These are phyloP conservation scores for Xanthorhoe designata DNA, from an alignment of 2,888 invertebrate species.

Conservation along the genomic window DNA sequence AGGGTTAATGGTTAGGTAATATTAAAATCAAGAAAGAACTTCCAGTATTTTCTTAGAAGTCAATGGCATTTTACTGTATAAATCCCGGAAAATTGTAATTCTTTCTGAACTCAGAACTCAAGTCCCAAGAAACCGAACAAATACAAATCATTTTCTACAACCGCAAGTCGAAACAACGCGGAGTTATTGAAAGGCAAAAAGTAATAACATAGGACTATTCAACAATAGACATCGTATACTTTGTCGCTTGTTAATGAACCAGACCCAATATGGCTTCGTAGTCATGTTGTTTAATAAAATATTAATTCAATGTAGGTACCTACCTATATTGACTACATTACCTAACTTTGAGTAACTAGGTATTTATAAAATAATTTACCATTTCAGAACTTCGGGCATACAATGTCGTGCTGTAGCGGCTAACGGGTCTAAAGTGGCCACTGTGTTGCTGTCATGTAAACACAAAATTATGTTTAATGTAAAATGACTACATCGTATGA, in stretches of 20 bases:
- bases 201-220: slow-evolving; percentile 20
- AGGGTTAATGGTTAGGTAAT: neutral
- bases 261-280: slow-evolving; percentile 6
- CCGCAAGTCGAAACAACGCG: slow-evolving; percentile 30
- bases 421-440: no score
- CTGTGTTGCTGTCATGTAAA: no score
- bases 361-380: no score
- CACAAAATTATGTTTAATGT: no score
- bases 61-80: neutral
- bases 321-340: no score
- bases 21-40: neutral
- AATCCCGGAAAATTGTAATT: neutral
- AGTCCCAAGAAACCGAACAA: slow-evolving; percentile 26
- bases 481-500: no score
- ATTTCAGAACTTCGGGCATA: no score
- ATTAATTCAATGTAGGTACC: no score
- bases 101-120: slow-evolving; percentile 8
- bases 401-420: no score
- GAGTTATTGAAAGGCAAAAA: slow-evolving; percentile 40
- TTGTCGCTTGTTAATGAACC: slow-evolving; percentile 24
- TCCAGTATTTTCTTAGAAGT: neutral
- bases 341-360: no score
- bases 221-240: slow-evolving; percentile 4
- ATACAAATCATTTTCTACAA: slow-evolving; percentile 35
- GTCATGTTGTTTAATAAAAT: no score